phyloP scores from a whole-genome alignment of 2,888 invertebrate species.

The Epirrita christyi region DNA sequence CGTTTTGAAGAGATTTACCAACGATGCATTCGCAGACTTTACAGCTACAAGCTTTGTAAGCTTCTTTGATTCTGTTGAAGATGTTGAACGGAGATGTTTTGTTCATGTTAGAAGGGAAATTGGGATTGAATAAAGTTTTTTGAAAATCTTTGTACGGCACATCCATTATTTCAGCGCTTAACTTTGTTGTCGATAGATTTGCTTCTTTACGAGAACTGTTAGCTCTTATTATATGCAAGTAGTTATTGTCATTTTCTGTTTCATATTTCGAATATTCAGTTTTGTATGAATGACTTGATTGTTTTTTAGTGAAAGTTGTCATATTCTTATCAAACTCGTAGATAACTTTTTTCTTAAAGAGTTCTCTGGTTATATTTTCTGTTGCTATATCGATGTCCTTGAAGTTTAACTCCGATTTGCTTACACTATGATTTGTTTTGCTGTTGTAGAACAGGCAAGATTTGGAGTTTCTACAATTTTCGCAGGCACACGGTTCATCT shows the following conservation, averaged over 20 bases:
- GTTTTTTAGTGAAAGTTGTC: constrained; percentile 3
- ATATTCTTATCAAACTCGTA: constrained; percentile 11
- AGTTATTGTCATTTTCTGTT: background rate
- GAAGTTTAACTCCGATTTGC: background rate
- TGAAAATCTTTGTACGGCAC: constrained; percentile 50
- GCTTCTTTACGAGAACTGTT: constrained; percentile 6
- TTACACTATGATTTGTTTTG: constrained; percentile 7
- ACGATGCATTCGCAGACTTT: constrained; percentile 68
- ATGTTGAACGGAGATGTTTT: constrained; percentile 52
- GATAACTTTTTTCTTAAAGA: constrained; percentile 18
- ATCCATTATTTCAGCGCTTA: constrained; percentile 61
- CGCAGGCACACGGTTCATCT: constrained; percentile 36
- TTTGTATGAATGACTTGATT: constrained; percentile 5
- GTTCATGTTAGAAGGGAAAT: constrained; percentile 1
- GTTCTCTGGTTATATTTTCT: constrained; percentile 15
- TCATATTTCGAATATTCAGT: constrained; percentile 1
- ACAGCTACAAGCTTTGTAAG: constrained; percentile 69
- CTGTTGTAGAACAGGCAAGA: constrained; percentile 37
- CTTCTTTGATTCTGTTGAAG: constrained; percentile 60
- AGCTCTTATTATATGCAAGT: background rate
- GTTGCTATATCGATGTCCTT: background rate
- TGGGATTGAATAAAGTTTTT: constrained; percentile 27
- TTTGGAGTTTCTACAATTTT: constrained; percentile 35
- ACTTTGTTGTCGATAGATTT: constrained; percentile 42
- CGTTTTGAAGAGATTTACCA: constrained; percentile 36